Base-by-base conservation (phyloP, 2,797 vertebrate genomes). In the Sphenodon punctatus region DNA sequence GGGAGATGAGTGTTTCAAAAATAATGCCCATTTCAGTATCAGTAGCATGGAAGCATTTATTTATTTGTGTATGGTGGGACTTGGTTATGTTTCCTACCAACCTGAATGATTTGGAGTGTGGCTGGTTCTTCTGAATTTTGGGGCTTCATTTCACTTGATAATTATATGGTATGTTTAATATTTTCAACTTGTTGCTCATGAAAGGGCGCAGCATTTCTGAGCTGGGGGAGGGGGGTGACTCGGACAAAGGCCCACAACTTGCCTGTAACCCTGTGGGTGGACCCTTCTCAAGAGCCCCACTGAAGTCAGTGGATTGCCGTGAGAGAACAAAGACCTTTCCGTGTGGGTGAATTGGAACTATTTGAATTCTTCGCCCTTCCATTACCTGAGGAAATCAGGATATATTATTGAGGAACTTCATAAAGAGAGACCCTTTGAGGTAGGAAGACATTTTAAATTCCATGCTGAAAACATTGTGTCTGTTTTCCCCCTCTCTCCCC, bases 11-110 rank as follows among this genome's bases (percentile, higher is more conserved):
- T 86, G 65, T 71, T 92, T 79, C 45, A 75, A 76, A 90, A 90
- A 58, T 34, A 67, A 20, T 49, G 67, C 53, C 78, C 9, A 53
- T 75, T 82, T 84, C 7, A 2, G 75, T 82, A 78, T 72, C 78
- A 80, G 75, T 84, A 86, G 89, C 88, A 84, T 82, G 75, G 71
- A 88, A 87, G 89, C 34, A 58, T 23, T 72, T 34, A 23, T 91
- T 59, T 60, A 74, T 43, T 71, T 82, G 45, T 17, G 22, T 49
- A 23, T 75, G 60, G 79, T 77, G 38, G 72, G 55, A 36, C 32
- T 58, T 20, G 7, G 11, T 56, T 20, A 56, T 34, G 53, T 58
- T 58, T 58, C 23, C 20, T 23, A 7, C 20, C 36, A 32, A 58
- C 32, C 32, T 32, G 13, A 75, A 86, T 82, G 82, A 43, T 60